These are phyloP conservation scores for Stigmatopora nigra DNA, from an alignment of 2,113 vertebrate genomes.

Conservation along the genomic window DNA sequence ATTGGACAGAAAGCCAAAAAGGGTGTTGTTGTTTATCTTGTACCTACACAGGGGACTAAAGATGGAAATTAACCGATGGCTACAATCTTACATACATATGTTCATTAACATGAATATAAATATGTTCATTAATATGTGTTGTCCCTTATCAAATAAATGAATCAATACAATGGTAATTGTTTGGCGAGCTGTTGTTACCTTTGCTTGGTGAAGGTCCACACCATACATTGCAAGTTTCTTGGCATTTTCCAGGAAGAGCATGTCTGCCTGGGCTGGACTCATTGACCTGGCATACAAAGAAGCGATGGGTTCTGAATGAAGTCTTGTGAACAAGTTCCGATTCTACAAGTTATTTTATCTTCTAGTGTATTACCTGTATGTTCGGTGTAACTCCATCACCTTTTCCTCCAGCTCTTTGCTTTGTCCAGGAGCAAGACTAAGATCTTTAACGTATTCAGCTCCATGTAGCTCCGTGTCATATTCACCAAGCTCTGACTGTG, in stretches of 20 bases:
- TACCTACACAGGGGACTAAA: too few relatives aligned
- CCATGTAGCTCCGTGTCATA: constrained; percentile 84
- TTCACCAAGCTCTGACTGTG: constrained; percentile 91
- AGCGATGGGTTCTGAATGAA: background rate
- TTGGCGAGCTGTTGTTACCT: constrained; percentile 64
- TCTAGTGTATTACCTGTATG: constrained; percentile 73
- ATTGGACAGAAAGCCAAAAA: too few relatives aligned
- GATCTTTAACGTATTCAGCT: constrained; percentile 78
- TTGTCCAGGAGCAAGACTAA: constrained; percentile 85
- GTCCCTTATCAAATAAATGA: too few relatives aligned
- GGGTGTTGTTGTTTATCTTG: too few relatives aligned
- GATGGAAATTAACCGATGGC: too few relatives aligned
- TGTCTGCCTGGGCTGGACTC: constrained; percentile 91
- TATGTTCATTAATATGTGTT: too few relatives aligned
- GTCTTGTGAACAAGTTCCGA: background rate
- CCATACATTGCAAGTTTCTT: constrained; percentile 96
- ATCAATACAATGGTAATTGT: background rate
- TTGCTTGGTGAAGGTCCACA: constrained; percentile 92
- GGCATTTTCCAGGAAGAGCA: constrained; percentile 93
- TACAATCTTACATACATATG: too few relatives aligned
- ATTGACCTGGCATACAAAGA: constrained; percentile 75
- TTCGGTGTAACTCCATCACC: constrained; percentile 88
- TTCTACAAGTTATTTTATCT: background rate
- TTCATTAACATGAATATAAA: too few relatives aligned
- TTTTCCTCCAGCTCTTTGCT: constrained; percentile 91